Conservation (phyloP, 2,113 vertebrate genomes). For the Salminus brasiliensis region DNA sequence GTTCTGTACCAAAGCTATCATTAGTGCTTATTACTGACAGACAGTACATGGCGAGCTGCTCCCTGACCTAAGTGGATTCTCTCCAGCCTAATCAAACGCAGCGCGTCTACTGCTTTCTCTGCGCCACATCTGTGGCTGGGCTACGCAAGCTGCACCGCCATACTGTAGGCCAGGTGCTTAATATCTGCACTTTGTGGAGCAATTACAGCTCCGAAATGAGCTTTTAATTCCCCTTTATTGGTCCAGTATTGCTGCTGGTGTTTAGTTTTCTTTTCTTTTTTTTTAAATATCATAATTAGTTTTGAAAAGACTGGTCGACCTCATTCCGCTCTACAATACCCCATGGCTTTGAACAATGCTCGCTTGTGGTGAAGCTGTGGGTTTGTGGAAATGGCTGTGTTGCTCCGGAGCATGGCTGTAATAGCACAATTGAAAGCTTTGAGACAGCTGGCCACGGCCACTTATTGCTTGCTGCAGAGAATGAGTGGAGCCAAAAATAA, state of each 20-base stretch:
- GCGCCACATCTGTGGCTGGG: constrained; percentile 32
- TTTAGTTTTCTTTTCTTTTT: constrained; percentile 39
- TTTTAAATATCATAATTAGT: constrained; percentile 58
- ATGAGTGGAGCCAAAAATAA: constrained; percentile 35
- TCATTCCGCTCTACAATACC: constrained; percentile 56
- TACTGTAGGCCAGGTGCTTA: constrained; percentile 53
- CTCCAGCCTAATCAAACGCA: constrained; percentile 19
- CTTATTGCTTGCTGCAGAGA: constrained; percentile 10
- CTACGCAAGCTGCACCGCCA: constrained; percentile 32
- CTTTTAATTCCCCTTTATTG: constrained; percentile 59
- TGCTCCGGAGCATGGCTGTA: constrained; percentile 9
- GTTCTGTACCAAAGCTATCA: constrained; percentile 47
- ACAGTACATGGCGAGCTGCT: constrained; percentile 16
- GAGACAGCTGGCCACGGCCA: constrained; percentile 26
- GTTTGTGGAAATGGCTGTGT: constrained; percentile 39
- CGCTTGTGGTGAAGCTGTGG: constrained; percentile 41
- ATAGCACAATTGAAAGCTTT: constrained; percentile 40
- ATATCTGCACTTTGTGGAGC: constrained; percentile 48
- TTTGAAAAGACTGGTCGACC: constrained; percentile 59
- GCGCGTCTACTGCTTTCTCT: background rate
- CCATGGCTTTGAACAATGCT: constrained; percentile 52
- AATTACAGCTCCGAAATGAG: constrained; percentile 54
- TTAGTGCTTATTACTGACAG: constrained; percentile 39
- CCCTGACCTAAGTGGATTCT: constrained; percentile 37
- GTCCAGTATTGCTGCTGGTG: constrained; percentile 57